phyloP scores from a whole-genome alignment of 2,113 vertebrate genomes.

The Phycodurus eques region DNA sequence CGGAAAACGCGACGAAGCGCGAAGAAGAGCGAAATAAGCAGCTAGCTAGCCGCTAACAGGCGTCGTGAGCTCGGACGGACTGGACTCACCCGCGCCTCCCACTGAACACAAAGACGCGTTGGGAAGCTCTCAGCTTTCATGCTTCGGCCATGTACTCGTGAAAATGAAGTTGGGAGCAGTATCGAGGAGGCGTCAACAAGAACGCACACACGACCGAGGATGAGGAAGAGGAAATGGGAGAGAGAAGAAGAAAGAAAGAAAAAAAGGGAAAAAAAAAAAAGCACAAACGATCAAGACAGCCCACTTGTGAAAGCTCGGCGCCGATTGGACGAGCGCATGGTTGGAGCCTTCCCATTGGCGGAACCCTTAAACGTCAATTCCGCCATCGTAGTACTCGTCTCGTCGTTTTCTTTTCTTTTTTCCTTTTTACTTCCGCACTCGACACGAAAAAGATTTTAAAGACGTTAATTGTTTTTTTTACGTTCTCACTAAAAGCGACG shows the following conservation, averaged over 20 bases:
- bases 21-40: background rate
- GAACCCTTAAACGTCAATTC: conserved; percentile 34
- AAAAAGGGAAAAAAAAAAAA: background rate
- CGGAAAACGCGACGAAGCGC: background rate
- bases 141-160: conserved; percentile 5
- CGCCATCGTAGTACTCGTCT: background rate
- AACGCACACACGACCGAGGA: too few species aligned
- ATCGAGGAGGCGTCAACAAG: background rate
- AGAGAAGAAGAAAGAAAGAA: background rate
- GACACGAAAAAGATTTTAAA: conserved; percentile 50
- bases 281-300: background rate
- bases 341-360: conserved; percentile 49
- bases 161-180: conserved; percentile 6
- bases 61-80: conserved; percentile 20
- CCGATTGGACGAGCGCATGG: conserved; percentile 53
- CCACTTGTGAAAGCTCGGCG: conserved; percentile 4
- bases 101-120: conserved; percentile 20
- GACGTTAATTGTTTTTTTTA: conserved; percentile 38
- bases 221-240: background rate
- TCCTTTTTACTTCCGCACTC: background rate
- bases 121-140: background rate
- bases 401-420: too few species aligned
- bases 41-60: background rate
- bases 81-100: conserved; percentile 46
- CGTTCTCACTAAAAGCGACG: conserved; percentile 38